Base-by-base conservation (phyloP, 23 tunicate genomes). In the Ciona savignyi region DNA sequence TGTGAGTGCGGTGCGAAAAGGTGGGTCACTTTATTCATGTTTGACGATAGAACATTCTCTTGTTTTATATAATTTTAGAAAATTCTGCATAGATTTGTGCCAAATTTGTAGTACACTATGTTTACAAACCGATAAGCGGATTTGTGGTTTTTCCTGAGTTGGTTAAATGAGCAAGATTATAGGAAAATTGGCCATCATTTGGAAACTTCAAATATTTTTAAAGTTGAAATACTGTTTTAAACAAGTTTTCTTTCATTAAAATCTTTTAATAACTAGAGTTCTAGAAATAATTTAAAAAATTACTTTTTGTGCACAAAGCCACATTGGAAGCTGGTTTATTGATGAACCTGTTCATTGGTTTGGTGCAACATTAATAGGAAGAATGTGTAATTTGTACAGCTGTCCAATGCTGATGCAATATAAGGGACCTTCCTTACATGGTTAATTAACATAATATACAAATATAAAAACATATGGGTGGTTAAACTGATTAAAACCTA, bases 1-100 rank as follows among this genome's bases (percentile, higher is more conserved):
- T n/a, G 82, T 88, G 30, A 72, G 83, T 22, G 70, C 86, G 35
- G 26, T 85, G 56, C 73, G 83, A 34, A 87, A 78, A 86, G 99
- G 99, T 88, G 48, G n/a, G 56, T 6, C 9, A 15, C 11, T 42
- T 42, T 42, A 6, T 42, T 42, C n/a, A n/a, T n/a, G n/a, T n/a
- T n/a, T n/a, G n/a, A n/a, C n/a, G n/a, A n/a, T n/a, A n/a, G n/a
- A n/a, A n/a, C n/a, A n/a, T n/a, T n/a, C n/a, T n/a, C n/a, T n/a
- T n/a, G n/a, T n/a, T n/a, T n/a, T n/a, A n/a, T n/a, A n/a, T n/a
- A n/a, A n/a, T n/a, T n/a, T n/a, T n/a, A n/a, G n/a, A n/a, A n/a
- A n/a, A n/a, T n/a, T n/a, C n/a, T n/a, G n/a, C n/a, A n/a, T n/a
- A n/a, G n/a, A n/a, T n/a, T n/a, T n/a, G n/a, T n/a, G n/a, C n/a